phyloP scores from a whole-genome alignment of 2,888 invertebrate species.

The Lutraria lutraria region DNA sequence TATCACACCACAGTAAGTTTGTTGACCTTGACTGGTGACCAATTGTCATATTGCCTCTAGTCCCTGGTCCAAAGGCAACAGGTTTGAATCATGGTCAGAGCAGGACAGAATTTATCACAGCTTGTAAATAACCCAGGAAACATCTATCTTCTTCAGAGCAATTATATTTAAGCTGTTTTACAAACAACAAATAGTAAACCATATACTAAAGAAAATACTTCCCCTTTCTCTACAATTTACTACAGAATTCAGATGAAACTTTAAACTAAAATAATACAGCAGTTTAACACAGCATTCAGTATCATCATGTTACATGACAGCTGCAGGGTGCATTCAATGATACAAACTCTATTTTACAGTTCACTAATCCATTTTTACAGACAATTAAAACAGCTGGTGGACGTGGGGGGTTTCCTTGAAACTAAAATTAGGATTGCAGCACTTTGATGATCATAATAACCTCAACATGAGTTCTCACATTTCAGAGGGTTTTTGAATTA shows the following conservation, averaged over 20 bases:
- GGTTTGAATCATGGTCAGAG: too few relatives aligned
- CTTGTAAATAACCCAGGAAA: too few relatives aligned
- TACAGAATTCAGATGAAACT: slow-evolving; percentile 1
- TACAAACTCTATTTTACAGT: background rate
- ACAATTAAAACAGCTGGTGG: background rate
- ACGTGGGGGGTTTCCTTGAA: background rate
- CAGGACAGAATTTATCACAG: too few relatives aligned
- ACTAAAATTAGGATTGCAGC: background rate
- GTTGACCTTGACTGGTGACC: too few relatives aligned
- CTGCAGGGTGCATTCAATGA: background rate
- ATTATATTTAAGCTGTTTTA: too few relatives aligned
- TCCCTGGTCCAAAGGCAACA: too few relatives aligned
- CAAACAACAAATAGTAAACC: too few relatives aligned
- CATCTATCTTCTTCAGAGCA: too few relatives aligned
- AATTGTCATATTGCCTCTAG: too few relatives aligned
- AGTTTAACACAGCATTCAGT: background rate
- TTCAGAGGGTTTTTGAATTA: background rate
- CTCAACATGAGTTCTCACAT: background rate
- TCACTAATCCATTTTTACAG: background rate
- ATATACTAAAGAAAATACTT: background rate
- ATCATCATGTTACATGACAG: slow-evolving; percentile 4
- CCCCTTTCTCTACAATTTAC: background rate
- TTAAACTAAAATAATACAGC: background rate
- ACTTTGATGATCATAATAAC: background rate
- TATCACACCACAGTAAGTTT: too few relatives aligned